These are phyloP conservation scores for Pyrocephalus nanus DNA, from an alignment of 2,797 vertebrate genomes.

Conservation along the genomic window DNA sequence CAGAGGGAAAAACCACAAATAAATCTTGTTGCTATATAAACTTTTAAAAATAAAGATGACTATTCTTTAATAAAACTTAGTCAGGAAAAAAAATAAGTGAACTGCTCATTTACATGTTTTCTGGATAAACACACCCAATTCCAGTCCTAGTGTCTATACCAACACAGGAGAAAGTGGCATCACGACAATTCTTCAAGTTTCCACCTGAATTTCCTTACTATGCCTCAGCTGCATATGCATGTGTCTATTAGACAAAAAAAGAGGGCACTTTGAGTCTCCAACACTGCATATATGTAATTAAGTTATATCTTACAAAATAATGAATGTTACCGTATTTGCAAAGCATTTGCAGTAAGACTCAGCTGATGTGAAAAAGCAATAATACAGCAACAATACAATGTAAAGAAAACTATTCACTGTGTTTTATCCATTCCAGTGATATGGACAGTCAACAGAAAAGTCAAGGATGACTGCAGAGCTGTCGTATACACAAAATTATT, in stretches of 20 bases:
- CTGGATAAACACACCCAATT: not conserved
- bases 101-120: not conserved
- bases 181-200: not conserved
- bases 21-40: not conserved
- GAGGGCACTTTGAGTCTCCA: not conserved
- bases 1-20: not conserved
- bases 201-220: not conserved
- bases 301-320: not conserved
- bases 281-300: not conserved
- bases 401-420: not conserved
- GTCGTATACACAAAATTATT: not conserved
- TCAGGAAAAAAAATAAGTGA: not conserved
- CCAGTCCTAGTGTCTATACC: not conserved
- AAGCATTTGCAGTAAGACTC: not conserved
- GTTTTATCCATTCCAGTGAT: not conserved
- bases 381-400: not conserved
- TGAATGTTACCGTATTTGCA: not conserved
- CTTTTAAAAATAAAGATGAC: not conserved
- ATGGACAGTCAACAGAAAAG: not conserved
- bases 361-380: not conserved
- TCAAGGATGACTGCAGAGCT: not conserved
- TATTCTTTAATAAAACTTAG: not conserved
- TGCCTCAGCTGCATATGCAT: not conserved
- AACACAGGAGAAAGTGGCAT: not conserved
- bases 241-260: not conserved